These are phyloP conservation scores for Gnathonemus longibarbis DNA, from an alignment of 2,113 vertebrate genomes.

Conservation along the genomic window DNA sequence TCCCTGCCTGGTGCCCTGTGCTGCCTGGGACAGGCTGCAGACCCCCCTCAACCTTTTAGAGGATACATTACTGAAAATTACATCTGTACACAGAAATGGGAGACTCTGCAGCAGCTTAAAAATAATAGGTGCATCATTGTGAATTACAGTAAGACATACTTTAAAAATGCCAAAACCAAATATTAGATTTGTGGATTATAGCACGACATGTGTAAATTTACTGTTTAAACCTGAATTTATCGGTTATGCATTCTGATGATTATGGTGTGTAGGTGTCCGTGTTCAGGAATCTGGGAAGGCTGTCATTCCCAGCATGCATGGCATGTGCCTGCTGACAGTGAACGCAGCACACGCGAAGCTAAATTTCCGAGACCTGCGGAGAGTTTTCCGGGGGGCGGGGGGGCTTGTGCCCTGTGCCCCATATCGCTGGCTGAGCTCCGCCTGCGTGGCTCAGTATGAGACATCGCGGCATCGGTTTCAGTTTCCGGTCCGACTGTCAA, in stretches of 20 bases:
- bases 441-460: neutral
- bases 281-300: neutral
- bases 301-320: neutral
- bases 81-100: neutral
- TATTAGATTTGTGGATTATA: neutral
- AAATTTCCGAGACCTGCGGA: constrained; percentile 1
- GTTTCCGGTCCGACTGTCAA: neutral
- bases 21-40: neutral
- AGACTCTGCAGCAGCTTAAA: neutral
- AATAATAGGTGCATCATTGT: neutral
- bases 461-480: neutral
- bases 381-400: neutral
- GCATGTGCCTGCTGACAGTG: neutral
- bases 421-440: neutral
- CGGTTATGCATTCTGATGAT: neutral
- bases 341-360: neutral
- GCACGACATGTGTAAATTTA: neutral
- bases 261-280: neutral
- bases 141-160: neutral
- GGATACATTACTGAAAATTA: neutral
- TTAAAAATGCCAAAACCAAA: neutral
- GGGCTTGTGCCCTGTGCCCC: neutral
- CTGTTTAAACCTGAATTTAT: neutral
- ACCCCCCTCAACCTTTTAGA: neutral
- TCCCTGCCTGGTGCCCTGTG: neutral